Evolutionary conservation across 2,797 vertebrate genomes (phyloP).

Genomic region (Sebastes trivittatus): DNA sequence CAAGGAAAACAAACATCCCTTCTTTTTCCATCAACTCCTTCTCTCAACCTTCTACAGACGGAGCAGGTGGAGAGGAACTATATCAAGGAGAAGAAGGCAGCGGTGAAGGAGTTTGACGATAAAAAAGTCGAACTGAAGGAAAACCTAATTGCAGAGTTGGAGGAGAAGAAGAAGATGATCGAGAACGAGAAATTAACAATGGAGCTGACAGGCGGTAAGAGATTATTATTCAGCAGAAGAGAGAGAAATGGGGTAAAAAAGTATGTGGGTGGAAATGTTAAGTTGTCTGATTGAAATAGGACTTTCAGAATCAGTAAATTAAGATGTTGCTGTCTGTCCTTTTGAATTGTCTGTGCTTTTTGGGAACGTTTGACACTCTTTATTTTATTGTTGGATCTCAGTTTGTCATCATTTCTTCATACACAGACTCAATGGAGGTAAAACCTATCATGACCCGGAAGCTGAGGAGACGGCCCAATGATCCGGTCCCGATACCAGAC

Average conservation of each 20-base stretch:
- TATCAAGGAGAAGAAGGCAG: constrained; percentile 98
- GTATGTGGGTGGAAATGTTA: background rate
- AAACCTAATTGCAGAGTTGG: constrained; percentile 95
- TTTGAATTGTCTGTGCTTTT: background rate
- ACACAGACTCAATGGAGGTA: constrained; percentile 97
- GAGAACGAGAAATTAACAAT: constrained; percentile 99
- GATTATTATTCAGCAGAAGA: constrained; percentile 33
- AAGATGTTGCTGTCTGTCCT: background rate
- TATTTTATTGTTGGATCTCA: background rate
- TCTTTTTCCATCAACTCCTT: background rate
- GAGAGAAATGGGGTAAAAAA: constrained; percentile 15
- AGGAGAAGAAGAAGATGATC: constrained; percentile 99
- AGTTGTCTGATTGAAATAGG: background rate
- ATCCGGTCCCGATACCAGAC: constrained; percentile 97
- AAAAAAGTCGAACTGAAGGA: constrained; percentile 99
- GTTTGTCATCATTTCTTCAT: constrained; percentile 10
- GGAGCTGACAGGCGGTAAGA: constrained; percentile 96
- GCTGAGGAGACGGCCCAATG: constrained; percentile 93
- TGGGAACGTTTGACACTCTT: too few species aligned
- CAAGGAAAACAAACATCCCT: background rate
- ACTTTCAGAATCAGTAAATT: background rate
- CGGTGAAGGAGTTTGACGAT: constrained; percentile 98
- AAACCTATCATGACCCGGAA: constrained; percentile 99
- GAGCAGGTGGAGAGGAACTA: constrained; percentile 99
- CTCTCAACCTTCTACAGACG: constrained; percentile 80